These are phyloP conservation scores for Octopus sinensis DNA, from an alignment of 1,140 invertebrate genomes.

Conservation along the genomic window DNA sequence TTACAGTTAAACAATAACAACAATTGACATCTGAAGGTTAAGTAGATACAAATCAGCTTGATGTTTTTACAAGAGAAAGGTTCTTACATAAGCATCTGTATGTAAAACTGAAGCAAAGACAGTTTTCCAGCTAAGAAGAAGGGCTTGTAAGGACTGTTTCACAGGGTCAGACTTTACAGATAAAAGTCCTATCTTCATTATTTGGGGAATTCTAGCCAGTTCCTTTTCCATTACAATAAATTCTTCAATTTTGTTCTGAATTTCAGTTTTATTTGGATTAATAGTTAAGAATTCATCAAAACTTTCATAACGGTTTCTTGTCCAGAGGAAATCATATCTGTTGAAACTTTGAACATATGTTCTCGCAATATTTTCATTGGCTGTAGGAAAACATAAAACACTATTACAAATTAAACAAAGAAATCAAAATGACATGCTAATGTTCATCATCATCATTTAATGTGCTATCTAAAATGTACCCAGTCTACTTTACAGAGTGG, in stretches of 20 bases:
- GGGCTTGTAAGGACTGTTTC: constrained; percentile 54
- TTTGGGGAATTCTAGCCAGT: constrained; percentile 48
- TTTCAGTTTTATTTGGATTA: constrained; percentile 49
- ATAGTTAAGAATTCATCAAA: constrained; percentile 53
- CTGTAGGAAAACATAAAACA: constrained; percentile 34
- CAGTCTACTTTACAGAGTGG: too few relatives aligned
- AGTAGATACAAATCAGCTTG: too few relatives aligned
- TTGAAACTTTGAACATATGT: constrained; percentile 55
- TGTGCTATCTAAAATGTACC: too few relatives aligned
- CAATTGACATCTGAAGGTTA: too few relatives aligned
- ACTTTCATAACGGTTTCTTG: constrained; percentile 55
- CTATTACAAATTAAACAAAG: too few relatives aligned
- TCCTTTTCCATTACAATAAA: constrained; percentile 46
- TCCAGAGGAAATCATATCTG: constrained; percentile 58
- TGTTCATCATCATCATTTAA: too few relatives aligned
- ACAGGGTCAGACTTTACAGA: constrained; percentile 52
- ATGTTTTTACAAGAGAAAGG: too few relatives aligned
- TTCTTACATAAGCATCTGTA: constrained; percentile 53
- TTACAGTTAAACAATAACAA: too few relatives aligned
- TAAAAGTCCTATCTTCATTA: constrained; percentile 49
- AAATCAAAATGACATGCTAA: too few relatives aligned
- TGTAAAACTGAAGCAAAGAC: constrained; percentile 55
- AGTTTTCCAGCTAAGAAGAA: constrained; percentile 56
- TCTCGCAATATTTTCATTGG: constrained; percentile 43
- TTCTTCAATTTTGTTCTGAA: constrained; percentile 50